These are phyloP conservation scores for Ostrea edulis DNA, from an alignment of 1,140 invertebrate genomes.

Conservation along the genomic window DNA sequence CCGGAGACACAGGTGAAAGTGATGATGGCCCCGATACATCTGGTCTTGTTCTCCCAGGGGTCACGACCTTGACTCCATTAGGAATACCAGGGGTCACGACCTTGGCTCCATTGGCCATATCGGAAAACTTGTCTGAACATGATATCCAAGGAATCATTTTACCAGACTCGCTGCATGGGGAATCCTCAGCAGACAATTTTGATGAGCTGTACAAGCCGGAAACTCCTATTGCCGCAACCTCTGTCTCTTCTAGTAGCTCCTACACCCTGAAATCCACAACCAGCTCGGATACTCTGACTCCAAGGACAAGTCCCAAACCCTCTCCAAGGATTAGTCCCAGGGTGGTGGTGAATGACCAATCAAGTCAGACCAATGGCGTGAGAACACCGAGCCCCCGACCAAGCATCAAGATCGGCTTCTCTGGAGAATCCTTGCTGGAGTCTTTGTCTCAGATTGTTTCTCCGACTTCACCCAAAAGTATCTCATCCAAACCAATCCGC, in stretches of 20 bases:
- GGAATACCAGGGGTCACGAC: constrained; percentile 74
- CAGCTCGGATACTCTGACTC: constrained; percentile 84
- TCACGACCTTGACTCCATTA: constrained; percentile 76
- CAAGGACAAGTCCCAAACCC: constrained; percentile 70
- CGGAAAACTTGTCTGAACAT: constrained; percentile 76
- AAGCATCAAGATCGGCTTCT: constrained; percentile 58
- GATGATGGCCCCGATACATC: constrained; percentile 66
- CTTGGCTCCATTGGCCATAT: constrained; percentile 78
- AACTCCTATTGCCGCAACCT: background rate
- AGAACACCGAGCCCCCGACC: constrained; percentile 65
- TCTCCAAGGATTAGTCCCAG: constrained; percentile 67
- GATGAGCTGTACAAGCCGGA: constrained; percentile 67
- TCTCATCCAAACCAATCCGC: constrained; percentile 72
- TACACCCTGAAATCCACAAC: constrained; percentile 81
- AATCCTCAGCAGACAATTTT: constrained; percentile 67
- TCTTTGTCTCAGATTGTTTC: constrained; percentile 53
- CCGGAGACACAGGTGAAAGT: constrained; percentile 69
- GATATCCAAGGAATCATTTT: constrained; percentile 62
- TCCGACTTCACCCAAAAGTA: constrained; percentile 66
- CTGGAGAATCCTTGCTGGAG: constrained; percentile 8
- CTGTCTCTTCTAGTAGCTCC: background rate
- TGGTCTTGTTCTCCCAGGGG: constrained; percentile 53
- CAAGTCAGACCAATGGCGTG: constrained; percentile 58
- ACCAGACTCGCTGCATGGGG: constrained; percentile 62
- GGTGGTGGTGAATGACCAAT: constrained; percentile 55